Evolutionary conservation across 1,140 invertebrate species (phyloP).

Genomic region (Drosophila lini): DNA sequence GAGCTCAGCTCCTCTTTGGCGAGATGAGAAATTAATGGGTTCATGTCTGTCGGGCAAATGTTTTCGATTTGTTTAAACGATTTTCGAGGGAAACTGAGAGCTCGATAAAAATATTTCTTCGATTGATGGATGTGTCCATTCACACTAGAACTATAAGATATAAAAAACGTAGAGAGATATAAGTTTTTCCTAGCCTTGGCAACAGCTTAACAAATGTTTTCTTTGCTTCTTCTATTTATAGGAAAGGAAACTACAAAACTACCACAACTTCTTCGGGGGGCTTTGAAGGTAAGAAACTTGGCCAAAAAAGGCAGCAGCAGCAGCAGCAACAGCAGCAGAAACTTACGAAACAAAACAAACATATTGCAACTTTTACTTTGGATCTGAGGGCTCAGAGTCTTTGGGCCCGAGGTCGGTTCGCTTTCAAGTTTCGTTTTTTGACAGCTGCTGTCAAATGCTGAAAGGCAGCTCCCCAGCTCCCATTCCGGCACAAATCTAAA

Average conservation of each 20-base stretch:
- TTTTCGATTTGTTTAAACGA: conserved; percentile 73
- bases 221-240: conserved; percentile 36
- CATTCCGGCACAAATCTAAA: conserved; percentile 73
- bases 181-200: conserved; percentile 10
- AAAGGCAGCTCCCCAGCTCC: conserved; percentile 72
- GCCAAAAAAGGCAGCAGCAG: conserved; percentile 43
- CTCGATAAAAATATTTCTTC: conserved; percentile 25
- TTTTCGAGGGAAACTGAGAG: conserved; percentile 18
- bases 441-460: conserved; percentile 82
- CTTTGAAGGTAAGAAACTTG: conserved; percentile 39
- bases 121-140: conserved; percentile 41
- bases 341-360: conserved; percentile 56
- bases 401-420: conserved; percentile 71
- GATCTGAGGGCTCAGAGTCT: conserved; percentile 51
- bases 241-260: conserved; percentile 33
- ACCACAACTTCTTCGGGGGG: conserved; percentile 29
- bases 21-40: conserved; percentile 67
- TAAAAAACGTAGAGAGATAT: not conserved
- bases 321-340: conserved; percentile 11
- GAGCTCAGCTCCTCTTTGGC: conserved; percentile 8
- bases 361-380: conserved; percentile 71
- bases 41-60: conserved; percentile 65
- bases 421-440: conserved; percentile 79
- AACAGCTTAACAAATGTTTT: conserved; percentile 33
- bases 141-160: conserved; percentile 4